Base-by-base conservation (phyloP, 1,140 invertebrate species). In the Drosophila navojoa region DNA sequence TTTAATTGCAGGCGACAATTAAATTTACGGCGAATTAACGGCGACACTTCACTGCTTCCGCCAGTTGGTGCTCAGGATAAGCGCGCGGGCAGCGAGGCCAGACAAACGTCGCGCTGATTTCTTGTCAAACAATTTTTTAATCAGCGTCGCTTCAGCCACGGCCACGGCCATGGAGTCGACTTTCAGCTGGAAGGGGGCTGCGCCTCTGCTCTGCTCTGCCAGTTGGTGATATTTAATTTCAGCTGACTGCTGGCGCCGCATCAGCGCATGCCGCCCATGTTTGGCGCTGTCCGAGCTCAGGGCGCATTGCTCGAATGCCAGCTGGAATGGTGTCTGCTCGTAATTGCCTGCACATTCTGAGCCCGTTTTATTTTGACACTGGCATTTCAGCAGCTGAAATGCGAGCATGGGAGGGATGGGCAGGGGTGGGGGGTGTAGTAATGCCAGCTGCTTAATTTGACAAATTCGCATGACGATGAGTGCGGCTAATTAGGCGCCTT, bases 1-100 rank as follows among this genome's bases (percentile, higher is more conserved):
- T 90, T 90, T 90, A 90, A 90, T 90, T 90, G 89, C 81, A 90
- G 86, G 81, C 74, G 87, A 90, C 87, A 90, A 90, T 90, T 90
- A 90, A 90, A 90, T 90, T 90, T 90, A 86, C 84, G 84, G 72
- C 74, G 77, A 89, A 89, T 89, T 89, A 89, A 79, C 85, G 57
- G 84, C 76, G 79, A 80, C 84, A 89, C 84, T 89, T 79, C 60
- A 70, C 71, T 54, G 62, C 69, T 68, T 76, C 49, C 61, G 49
- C 9, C 58, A 40, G 40, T 66, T 25, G 70, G 57, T 45, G 52
- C 76, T 32, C 76, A 38, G 59, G 54, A 57, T 57, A 27, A 6
- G 5, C 5, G 3, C 58, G n/a, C 35, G 15, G 4, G n/a, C 4
- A 10, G 10, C n/a, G 58, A 53, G 53, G 49, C 54, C 47, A 81